Conservation (phyloP, 2,113 vertebrate species). For the Siniperca chuatsi region DNA sequence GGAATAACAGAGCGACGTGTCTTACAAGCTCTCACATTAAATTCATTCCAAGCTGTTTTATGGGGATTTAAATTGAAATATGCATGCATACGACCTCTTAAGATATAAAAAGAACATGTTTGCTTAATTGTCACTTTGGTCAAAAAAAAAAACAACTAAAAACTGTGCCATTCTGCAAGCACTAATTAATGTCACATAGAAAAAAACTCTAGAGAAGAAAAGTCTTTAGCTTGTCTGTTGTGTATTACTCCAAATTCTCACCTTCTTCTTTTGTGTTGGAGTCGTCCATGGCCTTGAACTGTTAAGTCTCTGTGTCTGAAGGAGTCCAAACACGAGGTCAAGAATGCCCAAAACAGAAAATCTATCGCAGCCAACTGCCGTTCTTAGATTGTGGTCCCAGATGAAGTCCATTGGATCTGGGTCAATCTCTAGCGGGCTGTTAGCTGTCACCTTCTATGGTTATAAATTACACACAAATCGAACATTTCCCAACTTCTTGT, state of each 20-base stretch:
- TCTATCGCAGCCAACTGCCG: not conserved
- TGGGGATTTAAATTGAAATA: not conserved
- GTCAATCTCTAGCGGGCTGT: not conserved
- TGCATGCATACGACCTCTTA: not conserved
- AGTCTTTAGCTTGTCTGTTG: not conserved
- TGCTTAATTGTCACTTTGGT: not conserved
- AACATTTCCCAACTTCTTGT: constrained; percentile 44
- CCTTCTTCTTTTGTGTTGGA: constrained; percentile 46
- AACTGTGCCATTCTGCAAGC: not conserved
- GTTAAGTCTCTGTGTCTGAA: constrained; percentile 56
- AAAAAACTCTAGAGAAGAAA: not conserved
- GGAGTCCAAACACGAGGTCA: constrained; percentile 9
- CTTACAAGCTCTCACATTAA: not conserved
- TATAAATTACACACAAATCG: constrained; percentile 55
- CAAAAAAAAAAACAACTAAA: not conserved
- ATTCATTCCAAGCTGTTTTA: not conserved
- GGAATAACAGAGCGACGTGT: not conserved
- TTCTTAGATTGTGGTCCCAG: constrained; percentile 2
- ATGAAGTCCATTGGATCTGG: constrained; percentile 29
- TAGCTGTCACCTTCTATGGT: constrained; percentile 20
- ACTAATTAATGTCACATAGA: not conserved
- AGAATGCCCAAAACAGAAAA: not conserved
- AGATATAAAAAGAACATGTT: not conserved
- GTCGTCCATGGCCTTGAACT: constrained; percentile 42
- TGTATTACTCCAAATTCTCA: constrained; percentile 32